phyloP scores from a whole-genome alignment of 2,888 invertebrate genomes.

The Drosophila anceps region DNA sequence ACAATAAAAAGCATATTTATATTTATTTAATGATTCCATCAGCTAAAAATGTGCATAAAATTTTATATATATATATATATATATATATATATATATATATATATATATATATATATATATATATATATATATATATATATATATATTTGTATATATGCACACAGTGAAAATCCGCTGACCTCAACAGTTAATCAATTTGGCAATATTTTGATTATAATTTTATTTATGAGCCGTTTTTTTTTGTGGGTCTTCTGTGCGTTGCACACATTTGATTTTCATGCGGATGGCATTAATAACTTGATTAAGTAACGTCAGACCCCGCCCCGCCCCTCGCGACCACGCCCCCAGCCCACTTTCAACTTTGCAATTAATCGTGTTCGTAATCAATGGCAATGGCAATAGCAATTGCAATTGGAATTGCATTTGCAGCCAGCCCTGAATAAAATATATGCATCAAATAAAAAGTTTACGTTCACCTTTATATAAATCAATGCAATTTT shows the following conservation, averaged over 20 bases:
- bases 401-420: slow-evolving; percentile 16
- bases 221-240: slow-evolving; percentile 43
- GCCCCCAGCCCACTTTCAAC: background rate
- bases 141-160: no score
- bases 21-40: slow-evolving; percentile 23
- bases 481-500: slow-evolving; percentile 38
- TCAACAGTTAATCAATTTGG: slow-evolving; percentile 48
- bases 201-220: slow-evolving; percentile 45
- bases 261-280: slow-evolving; percentile 25
- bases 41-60: slow-evolving; percentile 12
- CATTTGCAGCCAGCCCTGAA: slow-evolving; percentile 12
- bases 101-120: background rate
- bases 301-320: slow-evolving; percentile 53
- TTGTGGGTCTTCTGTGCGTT: slow-evolving; percentile 21
- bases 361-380: slow-evolving; percentile 58
- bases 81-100: slow-evolving; percentile 3
- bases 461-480: slow-evolving; percentile 23
- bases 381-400: slow-evolving; percentile 57
- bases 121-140: no score
- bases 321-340: background rate
- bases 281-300: slow-evolving; percentile 69
- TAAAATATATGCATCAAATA: slow-evolving; percentile 10
- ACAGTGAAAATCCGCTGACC: slow-evolving; percentile 42
- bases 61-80: background rate
- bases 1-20: slow-evolving; percentile 27